These are phyloP conservation scores for Sinodicranocentrus sp. DNA, from an alignment of 2,888 invertebrate genomes.

Conservation along the genomic window DNA sequence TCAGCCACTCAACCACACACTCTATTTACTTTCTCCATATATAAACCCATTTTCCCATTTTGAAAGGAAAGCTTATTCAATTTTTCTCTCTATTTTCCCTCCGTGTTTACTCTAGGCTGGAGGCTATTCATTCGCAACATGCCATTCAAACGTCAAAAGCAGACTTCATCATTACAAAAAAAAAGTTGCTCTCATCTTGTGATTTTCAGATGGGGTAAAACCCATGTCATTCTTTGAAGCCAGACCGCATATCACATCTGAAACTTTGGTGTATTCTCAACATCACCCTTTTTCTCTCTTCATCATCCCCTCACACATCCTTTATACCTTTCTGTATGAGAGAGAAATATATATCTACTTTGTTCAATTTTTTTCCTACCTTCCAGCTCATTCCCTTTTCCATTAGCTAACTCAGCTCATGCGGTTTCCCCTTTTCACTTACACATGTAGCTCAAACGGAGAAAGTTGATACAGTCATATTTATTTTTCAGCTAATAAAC, in stretches of 20 bases:
- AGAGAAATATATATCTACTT: too few species aligned
- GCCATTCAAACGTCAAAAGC: slow-evolving; percentile 60
- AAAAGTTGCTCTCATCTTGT: neutral
- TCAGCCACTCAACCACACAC: neutral
- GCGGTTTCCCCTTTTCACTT: neutral
- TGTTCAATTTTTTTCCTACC: neutral
- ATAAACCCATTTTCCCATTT: neutral
- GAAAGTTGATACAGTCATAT: too few species aligned
- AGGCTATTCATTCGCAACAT: slow-evolving; percentile 44
- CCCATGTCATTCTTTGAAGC: neutral
- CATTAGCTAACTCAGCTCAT: neutral
- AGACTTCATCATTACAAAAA: slow-evolving; percentile 25
- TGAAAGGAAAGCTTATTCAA: neutral
- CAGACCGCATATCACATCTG: neutral
- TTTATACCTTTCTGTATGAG: too few species aligned
- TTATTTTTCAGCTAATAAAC: neutral
- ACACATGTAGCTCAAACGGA: too few species aligned
- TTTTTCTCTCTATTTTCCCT: neutral
- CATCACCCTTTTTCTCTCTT: neutral
- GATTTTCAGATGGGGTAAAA: neutral
- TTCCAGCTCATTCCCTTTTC: neutral
- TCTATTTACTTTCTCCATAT: neutral
- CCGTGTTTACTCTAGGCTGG: slow-evolving; percentile 10
- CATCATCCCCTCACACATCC: too few species aligned
- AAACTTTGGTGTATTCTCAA: neutral